Evolutionary conservation across 2,888 invertebrate genomes (phyloP).

Genomic region (Xiphydria camelus): DNA sequence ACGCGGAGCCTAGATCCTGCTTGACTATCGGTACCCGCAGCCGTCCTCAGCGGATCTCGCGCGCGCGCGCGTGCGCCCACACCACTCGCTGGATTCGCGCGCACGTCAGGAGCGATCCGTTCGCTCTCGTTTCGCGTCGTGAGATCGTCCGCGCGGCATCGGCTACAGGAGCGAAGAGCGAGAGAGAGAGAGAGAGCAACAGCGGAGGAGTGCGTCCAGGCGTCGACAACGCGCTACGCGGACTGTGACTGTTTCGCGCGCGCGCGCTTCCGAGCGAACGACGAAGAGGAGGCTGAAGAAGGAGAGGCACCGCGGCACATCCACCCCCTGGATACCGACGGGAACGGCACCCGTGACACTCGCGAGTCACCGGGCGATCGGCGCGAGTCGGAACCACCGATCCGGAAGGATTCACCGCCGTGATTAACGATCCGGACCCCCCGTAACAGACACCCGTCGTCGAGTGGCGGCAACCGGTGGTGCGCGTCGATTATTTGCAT

Average conservation of each 20-base stretch:
- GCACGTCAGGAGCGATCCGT: no score
- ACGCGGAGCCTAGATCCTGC: conserved; percentile 36
- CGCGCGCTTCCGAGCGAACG: conserved; percentile 22
- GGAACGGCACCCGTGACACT: conserved; percentile 13
- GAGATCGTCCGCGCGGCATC: no score
- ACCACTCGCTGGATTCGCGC: not conserved
- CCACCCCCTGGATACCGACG: no score
- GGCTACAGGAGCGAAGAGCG: no score
- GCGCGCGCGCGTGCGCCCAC: not conserved
- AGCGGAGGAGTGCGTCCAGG: no score
- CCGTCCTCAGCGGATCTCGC: not conserved
- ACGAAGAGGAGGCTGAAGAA: conserved; percentile 31
- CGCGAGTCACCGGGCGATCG: conserved; percentile 38
- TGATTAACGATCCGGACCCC: conserved; percentile 36
- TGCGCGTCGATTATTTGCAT: conserved; percentile 2
- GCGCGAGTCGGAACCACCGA: conserved; percentile 29
- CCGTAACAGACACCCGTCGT: conserved; percentile 34
- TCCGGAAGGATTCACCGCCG: conserved; percentile 41
- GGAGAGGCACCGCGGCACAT: no score
- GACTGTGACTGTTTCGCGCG: conserved; percentile 32
- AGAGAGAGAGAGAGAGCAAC: no score
- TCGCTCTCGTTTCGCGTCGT: no score
- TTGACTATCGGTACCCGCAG: conserved; percentile 7
- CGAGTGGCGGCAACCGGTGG: conserved; percentile 24
- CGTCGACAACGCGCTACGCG: conserved; percentile 28